These are phyloP conservation scores for Drosophila grimshawi DNA, from an alignment of 1,140 invertebrate genomes.

Conservation along the genomic window DNA sequence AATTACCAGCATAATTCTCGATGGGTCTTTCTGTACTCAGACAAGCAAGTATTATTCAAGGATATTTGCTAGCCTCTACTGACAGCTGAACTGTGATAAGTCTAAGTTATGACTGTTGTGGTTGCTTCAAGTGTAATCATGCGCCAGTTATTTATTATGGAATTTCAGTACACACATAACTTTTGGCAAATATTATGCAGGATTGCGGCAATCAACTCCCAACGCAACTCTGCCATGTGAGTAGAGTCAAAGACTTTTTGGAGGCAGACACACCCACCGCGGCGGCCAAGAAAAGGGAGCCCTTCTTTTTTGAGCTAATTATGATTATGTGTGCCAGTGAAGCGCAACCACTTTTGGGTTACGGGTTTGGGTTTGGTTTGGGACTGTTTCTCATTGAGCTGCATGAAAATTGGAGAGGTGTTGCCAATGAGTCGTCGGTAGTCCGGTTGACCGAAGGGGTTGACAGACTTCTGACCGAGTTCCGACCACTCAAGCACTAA, in stretches of 20 bases:
- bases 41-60: too few relatives aligned
- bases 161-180: slow-evolving; percentile 48
- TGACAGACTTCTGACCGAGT: slow-evolving; percentile 74
- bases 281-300: not conserved
- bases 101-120: not conserved
- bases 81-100: not conserved
- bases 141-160: slow-evolving; percentile 71
- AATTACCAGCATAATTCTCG: too few relatives aligned
- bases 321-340: slow-evolving; percentile 51
- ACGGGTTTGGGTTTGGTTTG: not conserved
- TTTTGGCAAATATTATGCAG: slow-evolving; percentile 15
- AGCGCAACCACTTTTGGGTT: slow-evolving; percentile 38
- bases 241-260: not conserved
- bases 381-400: not conserved
- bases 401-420: slow-evolving; percentile 63
- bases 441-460: slow-evolving; percentile 57
- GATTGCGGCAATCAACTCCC: slow-evolving; percentile 35
- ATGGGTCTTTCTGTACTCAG: too few relatives aligned
- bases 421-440: slow-evolving; percentile 46
- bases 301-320: slow-evolving; percentile 4
- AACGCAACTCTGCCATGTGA: not conserved
- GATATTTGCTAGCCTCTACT: not conserved
- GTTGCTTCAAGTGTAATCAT: slow-evolving; percentile 61
- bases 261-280: not conserved
- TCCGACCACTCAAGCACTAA: slow-evolving; percentile 27